Evolutionary conservation across 2,113 vertebrate species (phyloP).

Genomic region (Rattus norvegicus): GRCr8 NC_086023.1:18368001-18368500

Average conservation of each 20-base stretch:
- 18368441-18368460: neutral
- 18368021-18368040: neutral
- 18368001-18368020: neutral
- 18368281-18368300: neutral
- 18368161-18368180: neutral
- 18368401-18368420: neutral
- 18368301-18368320: neutral
- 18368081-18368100: neutral
- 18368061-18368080: neutral
- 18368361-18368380: neutral
- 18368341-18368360: neutral
- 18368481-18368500: neutral
- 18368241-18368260: neutral
- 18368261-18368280: neutral
- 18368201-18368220: neutral
- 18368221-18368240: neutral
- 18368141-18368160: neutral
- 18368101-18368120: neutral
- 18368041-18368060: neutral
- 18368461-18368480: neutral
- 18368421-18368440: neutral
- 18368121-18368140: neutral
- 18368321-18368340: neutral
- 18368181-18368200: neutral
- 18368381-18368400: neutral